Evolutionary conservation across 2,113 vertebrate genomes (phyloP).

Genomic region (Triplophysa tibetana): DNA sequence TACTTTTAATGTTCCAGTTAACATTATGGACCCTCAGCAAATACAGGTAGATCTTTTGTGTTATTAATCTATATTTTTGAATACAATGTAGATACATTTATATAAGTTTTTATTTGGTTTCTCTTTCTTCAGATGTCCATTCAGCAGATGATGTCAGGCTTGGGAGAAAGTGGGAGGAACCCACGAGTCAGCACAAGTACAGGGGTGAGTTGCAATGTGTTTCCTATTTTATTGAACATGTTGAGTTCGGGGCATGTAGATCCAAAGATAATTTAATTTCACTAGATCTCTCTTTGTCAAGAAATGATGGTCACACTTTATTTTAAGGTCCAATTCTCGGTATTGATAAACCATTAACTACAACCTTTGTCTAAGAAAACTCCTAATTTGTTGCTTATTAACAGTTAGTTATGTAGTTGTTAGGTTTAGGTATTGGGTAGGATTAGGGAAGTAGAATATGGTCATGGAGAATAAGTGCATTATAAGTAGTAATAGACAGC

Average conservation of each 20-base stretch:
- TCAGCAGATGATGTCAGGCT: slow-evolving; percentile 79
- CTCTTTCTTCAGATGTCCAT: slow-evolving; percentile 68
- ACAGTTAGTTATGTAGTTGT: no score
- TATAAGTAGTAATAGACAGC: no score
- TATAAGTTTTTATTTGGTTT: not conserved
- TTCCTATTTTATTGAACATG: not conserved
- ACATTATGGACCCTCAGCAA: slow-evolving; percentile 81
- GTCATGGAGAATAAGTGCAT: no score
- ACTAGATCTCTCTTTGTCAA: no score
- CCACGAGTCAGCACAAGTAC: slow-evolving; percentile 75
- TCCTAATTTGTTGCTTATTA: no score
- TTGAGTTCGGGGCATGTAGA: not conserved
- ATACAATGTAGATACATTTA: not conserved
- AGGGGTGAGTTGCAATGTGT: slow-evolving; percentile 66
- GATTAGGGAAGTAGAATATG: no score
- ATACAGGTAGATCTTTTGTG: slow-evolving; percentile 67
- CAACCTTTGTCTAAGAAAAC: no score
- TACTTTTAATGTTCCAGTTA: slow-evolving; percentile 91
- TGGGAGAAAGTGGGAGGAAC: slow-evolving; percentile 76
- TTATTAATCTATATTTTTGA: not conserved
- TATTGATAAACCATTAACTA: no score
- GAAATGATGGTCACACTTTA: no score
- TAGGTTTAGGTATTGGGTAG: no score
- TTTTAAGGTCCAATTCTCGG: no score
- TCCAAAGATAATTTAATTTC: no score